A percentile compares a stretch with the other conserved stretches of the same genome.
These are phyloP conservation scores for Camponotus fellah DNA, from an alignment of 2,888 invertebrate species.

Conservation along the genomic window DNA sequence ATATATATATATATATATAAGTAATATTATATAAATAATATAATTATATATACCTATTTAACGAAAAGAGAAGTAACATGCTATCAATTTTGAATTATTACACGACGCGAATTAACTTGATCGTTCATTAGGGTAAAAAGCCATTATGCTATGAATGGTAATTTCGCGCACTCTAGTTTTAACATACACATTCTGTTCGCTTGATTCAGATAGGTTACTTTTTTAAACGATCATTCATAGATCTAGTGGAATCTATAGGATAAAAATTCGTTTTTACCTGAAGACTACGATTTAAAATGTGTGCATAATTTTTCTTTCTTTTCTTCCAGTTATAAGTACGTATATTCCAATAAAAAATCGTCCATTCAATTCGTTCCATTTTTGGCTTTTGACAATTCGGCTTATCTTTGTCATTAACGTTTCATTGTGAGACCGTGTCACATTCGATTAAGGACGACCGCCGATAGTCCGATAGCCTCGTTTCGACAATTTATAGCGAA, in stretches of 20 bases:
- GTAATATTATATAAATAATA: neutral
- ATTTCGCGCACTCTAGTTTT: neutral
- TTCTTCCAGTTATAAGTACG: neutral
- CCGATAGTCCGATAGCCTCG: constrained; percentile 45
- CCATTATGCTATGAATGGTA: neutral
- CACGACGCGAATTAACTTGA: neutral
- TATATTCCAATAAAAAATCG: neutral
- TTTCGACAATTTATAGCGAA: constrained; percentile 45
- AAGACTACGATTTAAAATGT: neutral
- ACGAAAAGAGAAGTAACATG: no score
- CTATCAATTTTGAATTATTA: neutral
- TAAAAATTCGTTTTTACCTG: neutral
- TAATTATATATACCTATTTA: no score
- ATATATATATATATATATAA: neutral
- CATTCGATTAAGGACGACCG: constrained; percentile 46
- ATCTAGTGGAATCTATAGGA: neutral
- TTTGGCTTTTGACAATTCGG: constrained; percentile 28
- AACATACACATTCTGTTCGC: neutral
- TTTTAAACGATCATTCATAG: neutral
- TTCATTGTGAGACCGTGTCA: constrained; percentile 41
- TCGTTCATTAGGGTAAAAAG: neutral
- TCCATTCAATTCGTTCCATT: constrained; percentile 21
- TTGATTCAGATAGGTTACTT: neutral
- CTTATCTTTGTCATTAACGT: constrained; percentile 56
- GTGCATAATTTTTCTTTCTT: neutral